Evolutionary conservation across 1,140 invertebrate genomes (phyloP), one percentile per base, ranked within the genome.

Genomic region (Saccostrea cuccullata): DNA sequence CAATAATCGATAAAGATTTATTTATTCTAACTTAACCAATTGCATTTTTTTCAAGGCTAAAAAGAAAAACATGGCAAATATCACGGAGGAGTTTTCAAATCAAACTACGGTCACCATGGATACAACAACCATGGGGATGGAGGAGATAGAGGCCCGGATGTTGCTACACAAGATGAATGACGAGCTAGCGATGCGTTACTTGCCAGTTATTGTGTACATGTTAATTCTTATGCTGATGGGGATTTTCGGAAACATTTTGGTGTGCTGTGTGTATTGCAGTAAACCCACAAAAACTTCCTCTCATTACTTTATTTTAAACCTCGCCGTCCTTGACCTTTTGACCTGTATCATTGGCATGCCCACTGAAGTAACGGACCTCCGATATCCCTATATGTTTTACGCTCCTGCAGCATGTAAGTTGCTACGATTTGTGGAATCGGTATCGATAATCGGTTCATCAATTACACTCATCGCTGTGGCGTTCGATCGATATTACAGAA

Each of bases 291-390:
- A 93, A 86, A 89, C 91, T 1, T 93, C 93, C 0, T 94, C 93
- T 0, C 92, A 93, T 90, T 94, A 92, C 88, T 94, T 94, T 88
- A 94, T 94, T 47, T 85, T 94, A 26, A 91, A 92, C 6, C 89
- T 94, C n/a, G 93, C 93, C 55, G 85, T 91, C 64, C 91, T 94
- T 84, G 93, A 94, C 90, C 91, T 94, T 30, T 89, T 94, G 77
- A 93, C 91, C n/a, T 94, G 93, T 85, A 60, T 93, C 11, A 90
- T 94, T 40, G 93, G 93, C 17, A 92, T 94, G 88, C 93, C 93
- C 56, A 94, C 93, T 23, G 93, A 94, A 87, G 93, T 94, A 23
- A 91, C 92, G 23, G 93, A 94, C 88, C 91, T 94, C 26, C 73
- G 93, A 47, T 92, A 91, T 87, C 93, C 93, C 12, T 93, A 93